Percentiles rank a stretch among this genome's conserved stretches.
These are phyloP conservation scores for Procambarus virginalis DNA, from an alignment of 1,140 invertebrate species.

Conservation along the genomic window DNA sequence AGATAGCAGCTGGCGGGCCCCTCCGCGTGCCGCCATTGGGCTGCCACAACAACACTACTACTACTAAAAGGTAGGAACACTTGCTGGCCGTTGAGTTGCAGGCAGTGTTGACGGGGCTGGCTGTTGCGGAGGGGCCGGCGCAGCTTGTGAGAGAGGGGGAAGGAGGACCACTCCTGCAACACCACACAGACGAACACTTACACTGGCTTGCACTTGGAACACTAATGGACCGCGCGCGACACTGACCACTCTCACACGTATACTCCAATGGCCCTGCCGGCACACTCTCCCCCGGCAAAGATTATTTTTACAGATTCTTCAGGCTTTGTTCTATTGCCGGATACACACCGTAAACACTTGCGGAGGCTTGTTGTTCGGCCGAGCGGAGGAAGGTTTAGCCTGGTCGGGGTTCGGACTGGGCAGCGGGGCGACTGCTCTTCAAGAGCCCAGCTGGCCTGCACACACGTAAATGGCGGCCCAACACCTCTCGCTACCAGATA, in stretches of 20 bases:
- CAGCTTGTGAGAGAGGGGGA: neutral
- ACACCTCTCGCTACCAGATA: slow-evolving; percentile 54
- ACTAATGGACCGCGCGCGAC: slow-evolving; percentile 29
- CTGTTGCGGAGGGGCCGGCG: slow-evolving; percentile 8
- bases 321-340: slow-evolving; percentile 34
- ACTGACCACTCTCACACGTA: slow-evolving; percentile 44
- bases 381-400: slow-evolving; percentile 48
- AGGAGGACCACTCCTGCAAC: slow-evolving; percentile 5
- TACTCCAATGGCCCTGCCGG: slow-evolving; percentile 23
- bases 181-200: slow-evolving; percentile 57
- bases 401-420: slow-evolving; percentile 27
- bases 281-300: neutral
- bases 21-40: neutral
- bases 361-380: slow-evolving; percentile 45
- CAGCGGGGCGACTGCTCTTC: slow-evolving; percentile 59
- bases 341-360: slow-evolving; percentile 47
- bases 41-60: slow-evolving; percentile 22
- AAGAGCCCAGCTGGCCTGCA: slow-evolving; percentile 61
- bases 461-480: slow-evolving; percentile 66
- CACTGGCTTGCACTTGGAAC: slow-evolving; percentile 37
- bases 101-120: slow-evolving; percentile 32
- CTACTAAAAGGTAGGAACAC: slow-evolving; percentile 39
- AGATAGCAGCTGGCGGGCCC: neutral
- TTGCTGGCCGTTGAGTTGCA: slow-evolving; percentile 45
- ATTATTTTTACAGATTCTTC: slow-evolving; percentile 10